A percentile compares a stretch with the other conserved stretches of the same genome.
phyloP scores from a whole-genome alignment of 2,113 vertebrate genomes.

The Pedionomus torquatus region DNA sequence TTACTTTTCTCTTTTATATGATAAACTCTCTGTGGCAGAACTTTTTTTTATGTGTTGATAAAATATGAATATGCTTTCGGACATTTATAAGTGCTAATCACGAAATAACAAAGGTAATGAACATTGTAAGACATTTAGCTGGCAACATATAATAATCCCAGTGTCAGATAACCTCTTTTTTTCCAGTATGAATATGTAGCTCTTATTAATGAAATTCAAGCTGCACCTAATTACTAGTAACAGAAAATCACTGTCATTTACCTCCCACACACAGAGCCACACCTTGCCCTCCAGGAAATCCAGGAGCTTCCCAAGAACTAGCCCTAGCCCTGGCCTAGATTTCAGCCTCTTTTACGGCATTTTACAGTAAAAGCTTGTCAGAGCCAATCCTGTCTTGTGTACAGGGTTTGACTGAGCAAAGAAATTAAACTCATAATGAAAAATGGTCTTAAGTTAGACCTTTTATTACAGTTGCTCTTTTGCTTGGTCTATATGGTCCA shows the following conservation, averaged over 20 bases:
- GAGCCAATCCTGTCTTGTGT: not conserved
- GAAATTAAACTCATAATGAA: not conserved
- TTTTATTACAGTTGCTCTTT: not conserved
- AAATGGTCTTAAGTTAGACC: not conserved
- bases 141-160: conserved; percentile 17
- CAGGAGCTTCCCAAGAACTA: conserved; percentile 49
- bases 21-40: not conserved
- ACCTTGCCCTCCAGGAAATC: conserved; percentile 56
- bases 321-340: conserved; percentile 36
- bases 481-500: not conserved
- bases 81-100: not conserved
- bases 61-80: not conserved
- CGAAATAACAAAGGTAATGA: conserved; percentile 25
- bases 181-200: conserved; percentile 1
- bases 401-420: not conserved
- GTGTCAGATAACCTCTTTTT: conserved; percentile 9
- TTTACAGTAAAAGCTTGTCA: not conserved
- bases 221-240: conserved; percentile 55
- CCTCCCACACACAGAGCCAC: conserved; percentile 7
- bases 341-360: conserved; percentile 3
- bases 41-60: not conserved
- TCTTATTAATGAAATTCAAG: conserved; percentile 54
- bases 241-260: conserved; percentile 20
- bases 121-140: not conserved
- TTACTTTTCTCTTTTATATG: not conserved